A percentile compares a stretch with the other conserved stretches of the same genome.
phyloP scores from a whole-genome alignment of 2,113 vertebrate genomes.

The Hucho hucho region DNA sequence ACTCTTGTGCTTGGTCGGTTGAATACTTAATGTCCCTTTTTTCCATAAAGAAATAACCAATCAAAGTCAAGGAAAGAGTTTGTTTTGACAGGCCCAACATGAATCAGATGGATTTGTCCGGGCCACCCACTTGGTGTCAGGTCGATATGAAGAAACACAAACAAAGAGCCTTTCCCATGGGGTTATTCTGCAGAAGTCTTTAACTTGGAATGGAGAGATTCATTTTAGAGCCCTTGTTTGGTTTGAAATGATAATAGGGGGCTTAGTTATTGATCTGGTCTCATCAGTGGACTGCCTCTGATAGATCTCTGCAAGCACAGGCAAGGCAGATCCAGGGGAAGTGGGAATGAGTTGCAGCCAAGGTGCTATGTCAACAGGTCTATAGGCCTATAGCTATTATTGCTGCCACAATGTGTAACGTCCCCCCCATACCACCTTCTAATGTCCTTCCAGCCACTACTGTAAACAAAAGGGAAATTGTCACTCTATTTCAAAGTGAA shows the following conservation, averaged over 20 bases:
- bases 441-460: too few species aligned
- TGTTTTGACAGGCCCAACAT: constrained; percentile 40
- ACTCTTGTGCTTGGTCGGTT: too few species aligned
- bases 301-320: constrained; percentile 23
- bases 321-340: constrained; percentile 18
- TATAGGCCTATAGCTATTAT: not conserved
- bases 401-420: not conserved
- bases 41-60: constrained; percentile 5
- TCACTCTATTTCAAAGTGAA: too few species aligned
- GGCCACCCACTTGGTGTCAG: constrained; percentile 42
- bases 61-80: constrained; percentile 37
- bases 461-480: too few species aligned
- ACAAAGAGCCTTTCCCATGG: constrained; percentile 38
- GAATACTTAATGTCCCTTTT: too few species aligned
- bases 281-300: constrained; percentile 59
- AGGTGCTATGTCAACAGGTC: not conserved
- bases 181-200: constrained; percentile 57
- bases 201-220: constrained; percentile 56
- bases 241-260: constrained; percentile 54
- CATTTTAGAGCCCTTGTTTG: constrained; percentile 47
- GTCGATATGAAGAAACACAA: constrained; percentile 51
- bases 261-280: constrained; percentile 65
- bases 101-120: constrained; percentile 44
- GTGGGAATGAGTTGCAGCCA: constrained; percentile 34
- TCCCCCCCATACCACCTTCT: too few species aligned